Conservation (phyloP, 2,113 vertebrate genomes). For the Eclectus roratus region DNA sequence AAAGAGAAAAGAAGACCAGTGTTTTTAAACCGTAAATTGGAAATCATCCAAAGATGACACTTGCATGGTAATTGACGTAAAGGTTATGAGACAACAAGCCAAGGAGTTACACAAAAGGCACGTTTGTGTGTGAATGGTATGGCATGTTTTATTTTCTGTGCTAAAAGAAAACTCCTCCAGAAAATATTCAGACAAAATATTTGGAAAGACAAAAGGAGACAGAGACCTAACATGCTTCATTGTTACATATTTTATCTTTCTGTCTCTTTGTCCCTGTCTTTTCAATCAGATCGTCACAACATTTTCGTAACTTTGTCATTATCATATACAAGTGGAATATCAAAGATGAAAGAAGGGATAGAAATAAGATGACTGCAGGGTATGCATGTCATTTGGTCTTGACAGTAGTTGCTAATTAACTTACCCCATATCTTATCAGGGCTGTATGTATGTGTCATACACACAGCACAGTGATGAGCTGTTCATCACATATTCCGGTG, state of each 20-base stretch:
- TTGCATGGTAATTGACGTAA: background rate
- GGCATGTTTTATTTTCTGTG: background rate
- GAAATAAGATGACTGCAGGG: background rate
- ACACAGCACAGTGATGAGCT: background rate
- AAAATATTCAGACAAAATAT: background rate
- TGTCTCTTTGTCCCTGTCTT: slow-evolving; percentile 6
- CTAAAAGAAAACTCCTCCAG: background rate
- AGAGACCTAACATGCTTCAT: background rate
- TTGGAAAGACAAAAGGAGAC: background rate
- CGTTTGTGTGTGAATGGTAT: background rate
- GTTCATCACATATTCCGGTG: background rate
- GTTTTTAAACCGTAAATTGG: background rate
- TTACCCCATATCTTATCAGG: background rate
- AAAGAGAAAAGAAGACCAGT: background rate
- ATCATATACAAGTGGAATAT: slow-evolving; percentile 7
- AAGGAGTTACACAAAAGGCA: background rate
- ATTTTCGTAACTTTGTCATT: slow-evolving; percentile 50
- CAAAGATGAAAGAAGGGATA: slow-evolving; percentile 16
- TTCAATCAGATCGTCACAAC: slow-evolving; percentile 41
- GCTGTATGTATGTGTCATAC: background rate
- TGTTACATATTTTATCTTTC: background rate
- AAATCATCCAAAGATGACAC: background rate
- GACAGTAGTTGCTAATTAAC: slow-evolving; percentile 39
- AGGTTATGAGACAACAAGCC: background rate
- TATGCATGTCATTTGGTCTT: slow-evolving; percentile 18